Evolutionary conservation across 2,113 vertebrate species (phyloP), one percentile per base, ranked within the genome.

Genomic region (Thamnaconus septentrionalis): DNA sequence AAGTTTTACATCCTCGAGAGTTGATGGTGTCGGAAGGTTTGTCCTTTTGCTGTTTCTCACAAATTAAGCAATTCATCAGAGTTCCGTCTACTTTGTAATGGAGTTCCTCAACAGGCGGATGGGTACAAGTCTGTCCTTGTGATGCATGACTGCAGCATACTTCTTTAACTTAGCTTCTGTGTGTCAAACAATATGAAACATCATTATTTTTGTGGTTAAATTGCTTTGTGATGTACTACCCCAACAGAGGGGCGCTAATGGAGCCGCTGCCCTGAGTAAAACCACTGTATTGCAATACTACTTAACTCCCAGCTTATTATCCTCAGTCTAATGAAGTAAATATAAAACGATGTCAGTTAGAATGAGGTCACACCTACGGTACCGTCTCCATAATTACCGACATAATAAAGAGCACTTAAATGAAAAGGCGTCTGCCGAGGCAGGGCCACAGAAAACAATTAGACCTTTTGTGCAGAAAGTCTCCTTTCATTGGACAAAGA

Each of bases 181-280:
- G 18, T 31, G 18, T 31, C 18, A 31, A 31, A 31, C 18, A 31
- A 31, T 31, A 31, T 31, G 18, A 31, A 31, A 31, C 18, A 31
- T 31, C 18, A 31, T 31, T 31, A 31, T 31, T 31, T 31, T 31
- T 71, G n/a, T 12, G 11, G 10, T 40, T 39, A 31, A 56, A 31
- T 42, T n/a, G 5, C 6, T 41, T 41, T 5, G 45, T 62, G 43
- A 57, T 61, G 65, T 43, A 55, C n/a, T 49, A 45, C 8, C 5
- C 3, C 53, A 55, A 41, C 50, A 54, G 45, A 6, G 56, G 41
- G 10, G 44, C 51, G 11, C 54, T 59, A 49, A 64, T 62, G 56
- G 53, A 43, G 59, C 54, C 6, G 39, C 11, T n/a, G 69, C 69
- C 75, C 67, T 49, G 58, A 48, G 46, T 66, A 72, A 59, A 53